phyloP scores from a whole-genome alignment of 2,113 vertebrate genomes.

The Rhinogobius similis region DNA sequence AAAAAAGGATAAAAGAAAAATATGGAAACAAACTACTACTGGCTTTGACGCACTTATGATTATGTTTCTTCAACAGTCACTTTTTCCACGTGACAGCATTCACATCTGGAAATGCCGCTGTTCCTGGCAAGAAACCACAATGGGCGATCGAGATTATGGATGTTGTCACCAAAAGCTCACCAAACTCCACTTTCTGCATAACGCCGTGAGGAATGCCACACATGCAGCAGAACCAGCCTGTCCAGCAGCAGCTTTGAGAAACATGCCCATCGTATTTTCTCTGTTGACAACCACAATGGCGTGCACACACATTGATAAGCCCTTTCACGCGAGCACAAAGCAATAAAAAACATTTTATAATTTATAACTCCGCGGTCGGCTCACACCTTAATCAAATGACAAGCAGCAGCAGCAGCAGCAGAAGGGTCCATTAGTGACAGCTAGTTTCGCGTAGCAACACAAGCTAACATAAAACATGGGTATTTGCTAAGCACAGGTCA shows the following conservation, averaged over 20 bases:
- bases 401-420: not conserved
- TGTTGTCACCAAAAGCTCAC: not conserved
- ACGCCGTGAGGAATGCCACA: constrained; percentile 54
- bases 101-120: not conserved
- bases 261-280: constrained; percentile 17
- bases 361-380: not conserved
- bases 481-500: not conserved
- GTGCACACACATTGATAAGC: constrained; percentile 17
- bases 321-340: not conserved
- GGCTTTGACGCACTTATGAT: not conserved
- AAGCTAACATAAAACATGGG: constrained; percentile 21
- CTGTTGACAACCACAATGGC: constrained; percentile 20
- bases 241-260: constrained; percentile 33
- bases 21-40: not conserved
- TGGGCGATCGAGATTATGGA: not conserved
- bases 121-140: not conserved
- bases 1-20: no score
- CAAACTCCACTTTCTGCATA: constrained; percentile 47
- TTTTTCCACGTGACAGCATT: not conserved
- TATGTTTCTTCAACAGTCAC: not conserved
- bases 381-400: constrained; percentile 6
- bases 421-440: constrained; percentile 42
- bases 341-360: not conserved
- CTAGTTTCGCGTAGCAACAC: constrained; percentile 29
- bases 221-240: constrained; percentile 67